Evolutionary conservation across 1,140 invertebrate genomes (phyloP).

Genomic region (Drosophila mauritiana): DNA sequence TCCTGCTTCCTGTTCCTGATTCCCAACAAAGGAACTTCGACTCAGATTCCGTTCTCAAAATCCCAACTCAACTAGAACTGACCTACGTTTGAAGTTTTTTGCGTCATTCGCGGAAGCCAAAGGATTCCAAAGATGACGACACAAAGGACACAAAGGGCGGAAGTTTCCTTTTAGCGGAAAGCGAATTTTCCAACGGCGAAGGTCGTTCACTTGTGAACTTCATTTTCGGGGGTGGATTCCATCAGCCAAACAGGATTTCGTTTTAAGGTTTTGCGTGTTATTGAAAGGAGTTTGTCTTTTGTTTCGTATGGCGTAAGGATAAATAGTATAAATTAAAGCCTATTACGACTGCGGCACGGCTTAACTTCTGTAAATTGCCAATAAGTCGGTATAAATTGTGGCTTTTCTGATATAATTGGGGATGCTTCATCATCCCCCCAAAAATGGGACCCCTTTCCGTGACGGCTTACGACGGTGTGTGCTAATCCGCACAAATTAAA

Average conservation of each 20-base stretch:
- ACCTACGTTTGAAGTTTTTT: slow-evolving; percentile 32
- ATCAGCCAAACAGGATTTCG: neutral
- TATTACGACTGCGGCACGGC: slow-evolving; percentile 19
- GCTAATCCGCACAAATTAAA: slow-evolving; percentile 79
- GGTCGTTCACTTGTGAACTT: slow-evolving; percentile 32
- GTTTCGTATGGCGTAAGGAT: too few relatives aligned
- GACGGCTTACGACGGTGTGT: slow-evolving; percentile 34
- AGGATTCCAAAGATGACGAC: slow-evolving; percentile 40
- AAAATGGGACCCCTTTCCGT: neutral
- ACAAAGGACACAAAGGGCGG: slow-evolving; percentile 54
- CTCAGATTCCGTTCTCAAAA: slow-evolving; percentile 11
- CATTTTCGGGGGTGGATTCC: slow-evolving; percentile 7
- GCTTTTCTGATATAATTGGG: slow-evolving; percentile 40
- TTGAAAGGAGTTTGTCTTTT: neutral
- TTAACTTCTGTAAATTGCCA: slow-evolving; percentile 57
- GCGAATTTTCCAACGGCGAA: slow-evolving; percentile 15
- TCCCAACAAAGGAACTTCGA: slow-evolving; percentile 24
- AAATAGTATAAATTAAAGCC: too few relatives aligned
- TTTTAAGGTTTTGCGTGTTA: neutral
- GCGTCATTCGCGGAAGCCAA: slow-evolving; percentile 54
- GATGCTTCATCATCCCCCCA: neutral
- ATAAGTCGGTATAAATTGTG: slow-evolving; percentile 72
- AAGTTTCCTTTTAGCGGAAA: slow-evolving; percentile 27
- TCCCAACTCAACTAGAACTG: slow-evolving; percentile 28
- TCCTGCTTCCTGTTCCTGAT: slow-evolving; percentile 15